Conservation (phyloP, 2,113 vertebrate species). For the Conger conger region DNA sequence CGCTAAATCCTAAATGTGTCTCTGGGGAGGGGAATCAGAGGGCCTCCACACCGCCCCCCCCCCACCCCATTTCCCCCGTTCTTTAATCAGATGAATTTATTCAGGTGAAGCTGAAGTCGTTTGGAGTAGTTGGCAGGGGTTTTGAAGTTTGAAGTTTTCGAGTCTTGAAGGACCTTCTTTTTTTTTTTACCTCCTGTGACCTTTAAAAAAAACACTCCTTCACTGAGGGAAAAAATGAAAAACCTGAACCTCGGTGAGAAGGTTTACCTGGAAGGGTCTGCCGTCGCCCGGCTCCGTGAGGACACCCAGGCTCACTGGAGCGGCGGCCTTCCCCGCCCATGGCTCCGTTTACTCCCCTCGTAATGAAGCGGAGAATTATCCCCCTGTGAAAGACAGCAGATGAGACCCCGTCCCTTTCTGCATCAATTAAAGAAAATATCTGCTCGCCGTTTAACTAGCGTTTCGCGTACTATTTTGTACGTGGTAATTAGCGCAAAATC, state of each 20-base stretch:
- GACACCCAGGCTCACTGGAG: background rate
- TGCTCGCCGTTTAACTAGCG: background rate
- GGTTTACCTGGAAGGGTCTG: background rate
- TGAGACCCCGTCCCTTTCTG: background rate
- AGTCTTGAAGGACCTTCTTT: background rate
- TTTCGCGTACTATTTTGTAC: background rate
- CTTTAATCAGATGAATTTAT: constrained; percentile 17
- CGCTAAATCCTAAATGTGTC: constrained; percentile 20
- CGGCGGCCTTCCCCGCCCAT: background rate
- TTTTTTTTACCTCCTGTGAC: background rate
- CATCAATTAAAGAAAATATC: background rate
- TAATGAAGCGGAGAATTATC: background rate
- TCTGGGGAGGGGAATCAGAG: background rate
- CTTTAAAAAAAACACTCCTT: background rate
- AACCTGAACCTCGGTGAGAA: background rate
- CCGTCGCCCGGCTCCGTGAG: background rate
- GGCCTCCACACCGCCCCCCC: too few species aligned
- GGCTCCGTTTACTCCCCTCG: background rate
- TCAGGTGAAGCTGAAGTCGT: constrained; percentile 14
- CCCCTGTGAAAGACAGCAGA: background rate
- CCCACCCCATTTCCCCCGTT: background rate
- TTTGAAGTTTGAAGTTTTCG: constrained; percentile 22
- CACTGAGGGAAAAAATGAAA: background rate
- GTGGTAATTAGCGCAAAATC: background rate
- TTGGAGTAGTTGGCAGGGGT: background rate